phyloP scores from a whole-genome alignment of 2,888 invertebrate genomes.

The Heptascelio sp. region DNA sequence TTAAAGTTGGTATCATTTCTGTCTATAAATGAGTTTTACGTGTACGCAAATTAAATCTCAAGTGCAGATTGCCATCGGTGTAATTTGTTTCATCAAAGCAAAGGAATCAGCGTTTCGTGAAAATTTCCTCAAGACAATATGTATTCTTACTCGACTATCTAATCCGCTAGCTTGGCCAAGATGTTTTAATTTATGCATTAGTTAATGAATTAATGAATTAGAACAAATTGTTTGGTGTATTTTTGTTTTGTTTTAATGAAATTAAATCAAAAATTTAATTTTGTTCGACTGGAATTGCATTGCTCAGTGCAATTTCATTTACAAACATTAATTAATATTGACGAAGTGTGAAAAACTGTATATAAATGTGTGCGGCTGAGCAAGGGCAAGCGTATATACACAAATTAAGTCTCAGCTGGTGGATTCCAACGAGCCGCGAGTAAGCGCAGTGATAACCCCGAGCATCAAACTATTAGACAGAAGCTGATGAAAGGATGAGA shows the following conservation, averaged over 20 bases:
- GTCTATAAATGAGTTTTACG: too few relatives aligned
- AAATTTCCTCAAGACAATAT: too few relatives aligned
- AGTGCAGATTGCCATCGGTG: too few relatives aligned
- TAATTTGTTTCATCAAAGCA: too few relatives aligned
- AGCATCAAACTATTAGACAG: slow-evolving; percentile 46
- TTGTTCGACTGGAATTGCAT: slow-evolving; percentile 13
- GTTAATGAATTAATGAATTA: slow-evolving; percentile 33
- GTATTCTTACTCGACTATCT: neutral
- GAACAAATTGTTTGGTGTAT: slow-evolving; percentile 41
- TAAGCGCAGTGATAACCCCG: slow-evolving; percentile 21
- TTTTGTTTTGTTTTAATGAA: slow-evolving; percentile 25
- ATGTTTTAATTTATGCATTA: slow-evolving; percentile 34
- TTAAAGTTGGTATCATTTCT: too few relatives aligned
- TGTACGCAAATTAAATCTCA: too few relatives aligned
- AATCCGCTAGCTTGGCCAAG: neutral
- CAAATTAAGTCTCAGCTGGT: slow-evolving; percentile 36
- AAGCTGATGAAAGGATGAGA: slow-evolving; percentile 55
- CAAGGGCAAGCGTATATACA: slow-evolving; percentile 10
- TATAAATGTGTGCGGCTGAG: slow-evolving; percentile 8
- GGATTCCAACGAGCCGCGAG: slow-evolving; percentile 53
- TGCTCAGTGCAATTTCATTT: slow-evolving; percentile 43
- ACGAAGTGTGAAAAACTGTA: slow-evolving; percentile 43
- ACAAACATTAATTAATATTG: slow-evolving; percentile 56
- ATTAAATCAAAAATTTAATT: slow-evolving; percentile 29
- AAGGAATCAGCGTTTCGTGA: too few relatives aligned